Base-by-base conservation (phyloP, 2,797 vertebrate genomes). In the Rhincodon typus region DNA sequence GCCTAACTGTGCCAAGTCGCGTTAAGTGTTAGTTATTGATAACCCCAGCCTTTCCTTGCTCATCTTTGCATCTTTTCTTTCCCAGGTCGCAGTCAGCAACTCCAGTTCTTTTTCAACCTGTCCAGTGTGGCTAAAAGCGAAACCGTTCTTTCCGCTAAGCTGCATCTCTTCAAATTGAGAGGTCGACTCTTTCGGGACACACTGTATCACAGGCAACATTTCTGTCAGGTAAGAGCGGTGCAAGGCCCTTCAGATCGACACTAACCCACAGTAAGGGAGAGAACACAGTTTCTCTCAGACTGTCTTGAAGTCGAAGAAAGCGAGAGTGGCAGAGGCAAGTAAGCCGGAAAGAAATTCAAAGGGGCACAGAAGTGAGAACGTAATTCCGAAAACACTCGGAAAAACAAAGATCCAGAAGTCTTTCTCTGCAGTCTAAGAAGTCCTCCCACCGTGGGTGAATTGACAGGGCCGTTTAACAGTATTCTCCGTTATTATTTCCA, bases 141-240 rank as follows among this genome's bases (percentile, higher is more conserved):
- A 97, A 98, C 98, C 96, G 97, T 99, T 34, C 97, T 99, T 62
- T 98, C 98, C 0, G 98, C 98, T 3, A 98, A 99, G 96, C 97
- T 99, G 1, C 99, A 99, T 96, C 98, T 99, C 0, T 99, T 99
- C 97, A 98, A 98, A 96, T 97, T 99, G 96, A 96, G 97, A 96
- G 97, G 98, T 0, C 98, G 97, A 95, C 95, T 96, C 4, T 96
- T 97, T 0, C 95, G 96, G 0, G 95, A 96, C 1, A 96, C 96
- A n/a, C 53, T 96, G 0, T 97, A 97, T 96, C 98, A 97, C 96
- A 98, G 98, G 66, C 98, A 98, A 30, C 98, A 99, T 96, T 97
- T 98, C 96, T 98, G 98, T 96, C 97, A 98, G 97, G 98, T 98
- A 97, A 91, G 69, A 34, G 42, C 7, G 13, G 0, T 34, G 38